Conservation (phyloP, 2,888 invertebrate species). For the Desoria tigrina region DNA sequence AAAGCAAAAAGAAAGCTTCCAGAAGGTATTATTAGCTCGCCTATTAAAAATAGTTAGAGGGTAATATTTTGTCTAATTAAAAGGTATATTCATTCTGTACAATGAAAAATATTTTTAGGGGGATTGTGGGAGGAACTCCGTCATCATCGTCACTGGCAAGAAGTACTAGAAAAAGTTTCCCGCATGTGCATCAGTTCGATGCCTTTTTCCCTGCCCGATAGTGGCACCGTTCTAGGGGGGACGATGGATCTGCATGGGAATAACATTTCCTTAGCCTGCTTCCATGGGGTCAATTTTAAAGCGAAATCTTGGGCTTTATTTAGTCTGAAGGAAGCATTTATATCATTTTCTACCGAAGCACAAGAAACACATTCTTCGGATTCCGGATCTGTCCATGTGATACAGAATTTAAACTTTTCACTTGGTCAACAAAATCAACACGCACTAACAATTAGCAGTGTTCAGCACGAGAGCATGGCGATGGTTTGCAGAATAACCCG, state of each 20-base stretch:
- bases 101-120: constrained; percentile 27
- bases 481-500: constrained; percentile 90
- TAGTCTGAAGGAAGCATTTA: constrained; percentile 86
- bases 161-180: constrained; percentile 76
- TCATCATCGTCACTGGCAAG: constrained; percentile 94
- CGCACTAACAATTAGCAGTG: constrained; percentile 61
- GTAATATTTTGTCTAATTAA: background rate
- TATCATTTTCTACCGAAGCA: constrained; percentile 89
- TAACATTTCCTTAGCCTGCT: constrained; percentile 92
- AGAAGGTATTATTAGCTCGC: constrained; percentile 44
- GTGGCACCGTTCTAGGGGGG: constrained; percentile 80
- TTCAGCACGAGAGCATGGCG: constrained; percentile 85
- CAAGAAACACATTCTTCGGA: constrained; percentile 72
- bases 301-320: constrained; percentile 95
- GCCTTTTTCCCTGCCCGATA: constrained; percentile 57
- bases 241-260: constrained; percentile 82
- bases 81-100: background rate
- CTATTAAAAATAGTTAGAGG: background rate
- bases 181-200: constrained; percentile 70
- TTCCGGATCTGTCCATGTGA: constrained; percentile 72
- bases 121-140: constrained; percentile 54
- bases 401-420: constrained; percentile 86
- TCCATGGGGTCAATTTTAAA: constrained; percentile 95
- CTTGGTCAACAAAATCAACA: constrained; percentile 69
- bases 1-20: constrained; percentile 50